phyloP scores from a whole-genome alignment of 2,113 vertebrate species.

The Archocentrus centrarchus region DNA sequence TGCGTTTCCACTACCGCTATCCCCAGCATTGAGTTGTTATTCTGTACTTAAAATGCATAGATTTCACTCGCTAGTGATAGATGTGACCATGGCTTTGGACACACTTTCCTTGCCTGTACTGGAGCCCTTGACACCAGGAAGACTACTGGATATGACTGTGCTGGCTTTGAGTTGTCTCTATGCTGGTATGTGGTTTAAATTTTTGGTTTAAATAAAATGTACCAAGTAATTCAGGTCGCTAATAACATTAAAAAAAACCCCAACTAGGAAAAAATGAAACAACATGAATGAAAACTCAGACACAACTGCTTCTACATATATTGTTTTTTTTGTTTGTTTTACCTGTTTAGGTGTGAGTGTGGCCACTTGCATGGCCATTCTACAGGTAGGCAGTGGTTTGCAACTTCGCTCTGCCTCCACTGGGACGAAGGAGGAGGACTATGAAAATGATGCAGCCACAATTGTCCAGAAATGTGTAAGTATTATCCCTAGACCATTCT shows the following conservation, averaged over 20 bases:
- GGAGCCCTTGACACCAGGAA: slow-evolving; percentile 93
- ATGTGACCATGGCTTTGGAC: slow-evolving; percentile 98
- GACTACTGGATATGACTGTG: slow-evolving; percentile 95
- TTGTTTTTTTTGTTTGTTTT: neutral
- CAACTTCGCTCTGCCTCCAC: slow-evolving; percentile 94
- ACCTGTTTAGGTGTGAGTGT: slow-evolving; percentile 90
- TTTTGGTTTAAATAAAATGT: neutral
- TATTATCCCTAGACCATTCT: slow-evolving; percentile 38
- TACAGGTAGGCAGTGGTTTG: slow-evolving; percentile 93
- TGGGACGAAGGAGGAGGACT: slow-evolving; percentile 97
- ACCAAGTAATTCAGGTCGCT: neutral
- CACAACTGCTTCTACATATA: neutral
- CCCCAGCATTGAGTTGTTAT: neutral
- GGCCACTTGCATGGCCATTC: slow-evolving; percentile 98
- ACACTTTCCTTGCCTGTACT: slow-evolving; percentile 95
- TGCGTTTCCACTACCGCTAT: neutral
- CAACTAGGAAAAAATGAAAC: neutral
- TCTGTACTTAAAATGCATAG: slow-evolving; percentile 66
- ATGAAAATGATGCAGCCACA: slow-evolving; percentile 97
- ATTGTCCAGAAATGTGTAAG: slow-evolving; percentile 99
- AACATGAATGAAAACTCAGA: neutral
- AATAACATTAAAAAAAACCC: neutral
- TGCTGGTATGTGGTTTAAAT: slow-evolving; percentile 84
- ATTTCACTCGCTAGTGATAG: slow-evolving; percentile 97
- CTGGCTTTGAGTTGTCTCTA: slow-evolving; percentile 98